These are phyloP conservation scores for Syngnathoides biaculeatus DNA, from an alignment of 2,113 vertebrate genomes.

Conservation along the genomic window DNA sequence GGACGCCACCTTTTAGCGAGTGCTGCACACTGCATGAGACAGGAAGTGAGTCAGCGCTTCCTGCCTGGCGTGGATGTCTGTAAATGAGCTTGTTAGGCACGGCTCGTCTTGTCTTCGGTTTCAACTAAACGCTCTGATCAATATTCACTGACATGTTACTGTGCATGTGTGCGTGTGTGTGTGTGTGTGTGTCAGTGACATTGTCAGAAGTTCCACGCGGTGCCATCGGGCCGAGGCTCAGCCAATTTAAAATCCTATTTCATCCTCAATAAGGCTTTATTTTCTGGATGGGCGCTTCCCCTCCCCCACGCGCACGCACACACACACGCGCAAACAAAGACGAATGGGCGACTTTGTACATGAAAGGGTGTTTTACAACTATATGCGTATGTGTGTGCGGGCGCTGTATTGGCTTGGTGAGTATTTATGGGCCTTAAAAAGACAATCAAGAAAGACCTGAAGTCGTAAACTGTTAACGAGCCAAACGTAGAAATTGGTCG, in stretches of 20 bases:
- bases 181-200: constrained; percentile 49
- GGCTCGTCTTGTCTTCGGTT: constrained; percentile 47
- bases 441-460: constrained; percentile 58
- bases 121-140: constrained; percentile 64
- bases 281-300: constrained; percentile 72
- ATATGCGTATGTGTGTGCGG: constrained; percentile 2
- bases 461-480: constrained; percentile 57
- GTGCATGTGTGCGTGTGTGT: constrained; percentile 18
- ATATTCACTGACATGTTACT: constrained; percentile 56
- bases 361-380: constrained; percentile 23
- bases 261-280: constrained; percentile 79
- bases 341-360: constrained; percentile 34
- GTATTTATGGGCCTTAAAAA: constrained; percentile 58
- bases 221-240: constrained; percentile 52
- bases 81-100: constrained; percentile 55
- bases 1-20: constrained; percentile 59
- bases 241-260: constrained; percentile 79
- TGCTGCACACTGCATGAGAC: constrained; percentile 37
- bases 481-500: constrained; percentile 43
- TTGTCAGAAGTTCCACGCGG: constrained; percentile 62
- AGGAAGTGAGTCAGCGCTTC: constrained; percentile 5
- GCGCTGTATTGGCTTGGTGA: constrained; percentile 29
- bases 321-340: constrained; percentile 1
- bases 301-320: not conserved
- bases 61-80: not conserved